A percentile compares a stretch with the other conserved stretches of the same genome.
Conservation (phyloP, 2,113 vertebrate genomes). For the Galeopterus variegatus region DNA sequence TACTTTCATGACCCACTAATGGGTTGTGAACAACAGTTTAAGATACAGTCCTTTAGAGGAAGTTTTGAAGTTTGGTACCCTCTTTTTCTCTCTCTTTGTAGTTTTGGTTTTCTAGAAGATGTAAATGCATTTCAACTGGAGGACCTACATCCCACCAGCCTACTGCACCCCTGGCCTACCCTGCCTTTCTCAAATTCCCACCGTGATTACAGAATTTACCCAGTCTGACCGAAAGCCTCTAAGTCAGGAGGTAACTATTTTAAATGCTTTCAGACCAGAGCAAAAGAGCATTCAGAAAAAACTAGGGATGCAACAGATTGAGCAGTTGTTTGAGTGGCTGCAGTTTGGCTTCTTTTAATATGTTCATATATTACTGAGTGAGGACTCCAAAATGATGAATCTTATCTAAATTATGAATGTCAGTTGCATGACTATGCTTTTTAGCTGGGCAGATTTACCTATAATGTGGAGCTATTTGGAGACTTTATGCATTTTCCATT, state of each 20-base stretch:
- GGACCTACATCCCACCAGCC: not conserved
- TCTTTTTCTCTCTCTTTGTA: not conserved
- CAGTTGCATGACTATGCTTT: not conserved
- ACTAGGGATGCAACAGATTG: not conserved
- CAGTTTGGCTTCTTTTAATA: slow-evolving; percentile 25
- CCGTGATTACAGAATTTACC: not conserved
- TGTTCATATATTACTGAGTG: slow-evolving; percentile 36
- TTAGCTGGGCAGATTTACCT: not conserved
- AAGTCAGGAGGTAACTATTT: not conserved
- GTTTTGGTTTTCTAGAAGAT: slow-evolving; percentile 28
- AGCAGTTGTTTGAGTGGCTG: slow-evolving; percentile 1
- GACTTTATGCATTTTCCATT: slow-evolving; percentile 26
- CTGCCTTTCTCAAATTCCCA: slow-evolving; percentile 34
- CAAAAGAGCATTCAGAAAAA: not conserved
- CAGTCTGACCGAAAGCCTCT: not conserved
- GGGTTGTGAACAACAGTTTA: not conserved
- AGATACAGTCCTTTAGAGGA: not conserved
- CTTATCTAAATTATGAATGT: slow-evolving; percentile 38
- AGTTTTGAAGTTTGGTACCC: not conserved
- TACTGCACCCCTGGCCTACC: not conserved
- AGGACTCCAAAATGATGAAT: not conserved
- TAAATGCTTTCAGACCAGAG: not conserved
- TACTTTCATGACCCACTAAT: slow-evolving; percentile 14
- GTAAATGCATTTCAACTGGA: not conserved
- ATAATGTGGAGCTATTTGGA: not conserved